phyloP scores from a whole-genome alignment of 2,113 vertebrate genomes.

The Loxodonta africana region DNA sequence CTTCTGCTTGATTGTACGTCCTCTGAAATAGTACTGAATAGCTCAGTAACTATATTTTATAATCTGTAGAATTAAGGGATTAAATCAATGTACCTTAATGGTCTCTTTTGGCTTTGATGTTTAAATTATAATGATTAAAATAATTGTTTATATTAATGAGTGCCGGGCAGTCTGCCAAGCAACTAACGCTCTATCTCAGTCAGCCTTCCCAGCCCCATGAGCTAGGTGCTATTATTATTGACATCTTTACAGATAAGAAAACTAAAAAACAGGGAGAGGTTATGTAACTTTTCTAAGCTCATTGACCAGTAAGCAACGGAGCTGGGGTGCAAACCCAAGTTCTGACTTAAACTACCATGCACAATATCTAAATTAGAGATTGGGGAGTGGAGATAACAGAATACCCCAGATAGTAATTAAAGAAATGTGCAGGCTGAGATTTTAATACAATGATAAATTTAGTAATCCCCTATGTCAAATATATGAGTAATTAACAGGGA shows the following conservation, averaged over 20 bases:
- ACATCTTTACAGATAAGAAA: conserved; percentile 17
- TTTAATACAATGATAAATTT: background rate
- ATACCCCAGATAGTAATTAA: background rate
- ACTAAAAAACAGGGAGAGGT: background rate
- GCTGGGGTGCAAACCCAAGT: background rate
- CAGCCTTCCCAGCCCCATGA: background rate
- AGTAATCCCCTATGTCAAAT: background rate
- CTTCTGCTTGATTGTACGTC: background rate
- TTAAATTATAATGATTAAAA: conserved; percentile 5
- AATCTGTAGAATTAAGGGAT: background rate
- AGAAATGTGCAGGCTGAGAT: background rate
- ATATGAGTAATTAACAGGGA: background rate
- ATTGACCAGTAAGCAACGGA: background rate
- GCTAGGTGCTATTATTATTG: background rate
- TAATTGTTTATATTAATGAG: background rate
- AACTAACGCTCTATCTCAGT: background rate
- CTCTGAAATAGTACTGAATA: background rate
- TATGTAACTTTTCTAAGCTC: background rate
- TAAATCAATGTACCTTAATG: background rate
- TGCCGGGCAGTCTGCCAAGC: background rate
- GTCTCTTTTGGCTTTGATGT: background rate
- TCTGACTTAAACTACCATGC: background rate
- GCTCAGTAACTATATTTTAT: background rate
- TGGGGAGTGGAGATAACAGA: background rate
- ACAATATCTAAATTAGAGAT: background rate